A percentile compares a stretch with the other conserved stretches of the same genome.
phyloP scores from a whole-genome alignment of 1,140 invertebrate species.

The Drosophila arawakana region DNA sequence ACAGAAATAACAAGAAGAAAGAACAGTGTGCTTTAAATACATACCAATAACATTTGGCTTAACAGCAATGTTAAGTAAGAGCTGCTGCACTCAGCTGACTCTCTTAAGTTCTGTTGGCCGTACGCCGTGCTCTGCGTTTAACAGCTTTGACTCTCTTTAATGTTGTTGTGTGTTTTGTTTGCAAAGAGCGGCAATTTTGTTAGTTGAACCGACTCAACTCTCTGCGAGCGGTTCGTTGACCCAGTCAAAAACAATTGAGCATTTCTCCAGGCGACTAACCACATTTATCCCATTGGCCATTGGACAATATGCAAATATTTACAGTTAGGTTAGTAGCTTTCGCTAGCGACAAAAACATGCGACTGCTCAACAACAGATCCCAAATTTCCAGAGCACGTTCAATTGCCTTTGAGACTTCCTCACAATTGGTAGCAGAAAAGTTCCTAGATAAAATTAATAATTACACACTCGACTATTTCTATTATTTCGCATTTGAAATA shows the following conservation, averaged over 20 bases:
- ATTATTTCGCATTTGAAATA: conserved; percentile 57
- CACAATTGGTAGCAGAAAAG: conserved; percentile 63
- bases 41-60: no score
- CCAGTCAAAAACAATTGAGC: conserved; percentile 48
- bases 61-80: background rate
- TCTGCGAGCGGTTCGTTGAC: conserved; percentile 71
- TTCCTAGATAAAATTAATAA: conserved; percentile 9
- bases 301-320: conserved; percentile 4
- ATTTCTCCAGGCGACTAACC: conserved; percentile 40
- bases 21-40: no score
- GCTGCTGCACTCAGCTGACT: background rate
- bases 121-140: background rate
- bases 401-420: conserved; percentile 62
- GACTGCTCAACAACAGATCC: conserved; percentile 15
- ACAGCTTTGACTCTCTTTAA: conserved; percentile 12
- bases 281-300: conserved; percentile 49
- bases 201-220: conserved; percentile 17
- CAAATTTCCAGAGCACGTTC: conserved; percentile 45
- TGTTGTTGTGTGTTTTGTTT: conserved; percentile 28
- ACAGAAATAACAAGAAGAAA: no score
- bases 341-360: conserved; percentile 12
- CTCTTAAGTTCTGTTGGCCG: background rate
- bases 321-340: conserved; percentile 45
- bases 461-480: background rate
- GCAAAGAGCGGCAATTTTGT: background rate